These are phyloP conservation scores for Lepidurus couesii DNA, from an alignment of 1,140 invertebrate species.

Conservation along the genomic window DNA sequence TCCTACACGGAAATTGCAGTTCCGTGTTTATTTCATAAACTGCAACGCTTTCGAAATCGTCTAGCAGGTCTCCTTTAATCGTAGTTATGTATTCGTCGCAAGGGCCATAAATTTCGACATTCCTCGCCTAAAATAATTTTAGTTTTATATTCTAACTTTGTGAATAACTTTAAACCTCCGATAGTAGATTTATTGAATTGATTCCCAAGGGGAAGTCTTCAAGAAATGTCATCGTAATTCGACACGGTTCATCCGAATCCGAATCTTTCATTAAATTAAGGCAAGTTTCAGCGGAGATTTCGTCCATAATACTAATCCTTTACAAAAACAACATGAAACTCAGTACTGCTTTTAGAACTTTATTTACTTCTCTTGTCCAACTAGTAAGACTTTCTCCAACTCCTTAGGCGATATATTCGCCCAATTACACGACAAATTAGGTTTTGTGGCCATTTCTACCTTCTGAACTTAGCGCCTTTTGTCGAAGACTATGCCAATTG, in stretches of 20 bases:
- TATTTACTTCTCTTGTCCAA: neutral
- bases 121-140: neutral
- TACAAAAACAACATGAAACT: neutral
- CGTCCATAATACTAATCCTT: neutral
- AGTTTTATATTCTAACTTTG: neutral
- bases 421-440: neutral
- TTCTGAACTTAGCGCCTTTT: conserved; percentile 21
- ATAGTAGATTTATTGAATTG: neutral
- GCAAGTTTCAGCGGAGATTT: neutral
- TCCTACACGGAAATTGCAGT: neutral
- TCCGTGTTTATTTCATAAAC: neutral
- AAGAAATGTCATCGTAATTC: neutral
- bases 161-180: neutral
- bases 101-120: neutral
- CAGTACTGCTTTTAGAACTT: neutral
- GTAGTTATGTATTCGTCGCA: neutral
- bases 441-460: neutral
- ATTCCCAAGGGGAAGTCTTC: neutral
- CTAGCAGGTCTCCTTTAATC: neutral
- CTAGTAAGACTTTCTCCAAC: neutral
- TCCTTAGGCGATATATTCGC: neutral
- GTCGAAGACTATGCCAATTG: neutral
- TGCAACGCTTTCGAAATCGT: conserved; percentile 1
- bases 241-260: neutral
- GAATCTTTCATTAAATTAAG: neutral